phyloP scores from a whole-genome alignment of 2,888 invertebrate genomes.

The Platynereis dumerilii region DNA sequence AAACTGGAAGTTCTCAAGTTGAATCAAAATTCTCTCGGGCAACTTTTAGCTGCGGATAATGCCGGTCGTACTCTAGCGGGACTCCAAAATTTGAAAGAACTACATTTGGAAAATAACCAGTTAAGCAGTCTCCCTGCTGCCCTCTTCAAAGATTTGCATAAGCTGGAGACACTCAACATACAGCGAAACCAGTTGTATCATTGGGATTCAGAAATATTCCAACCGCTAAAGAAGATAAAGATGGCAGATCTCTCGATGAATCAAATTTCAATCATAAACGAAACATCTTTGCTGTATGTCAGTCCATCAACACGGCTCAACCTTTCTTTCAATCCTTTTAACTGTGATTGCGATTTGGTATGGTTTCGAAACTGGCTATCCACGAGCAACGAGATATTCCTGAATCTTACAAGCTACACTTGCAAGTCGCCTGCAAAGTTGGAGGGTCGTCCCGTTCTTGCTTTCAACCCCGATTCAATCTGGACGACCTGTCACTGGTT shows the following conservation, averaged over 20 bases:
- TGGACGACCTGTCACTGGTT: constrained; percentile 4
- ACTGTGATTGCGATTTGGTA: background rate
- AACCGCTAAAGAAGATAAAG: background rate
- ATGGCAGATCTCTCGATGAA: background rate
- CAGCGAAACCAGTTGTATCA: background rate
- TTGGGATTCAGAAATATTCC: background rate
- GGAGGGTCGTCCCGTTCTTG: background rate
- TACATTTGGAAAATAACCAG: background rate
- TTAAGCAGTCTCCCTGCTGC: background rate
- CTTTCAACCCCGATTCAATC: background rate
- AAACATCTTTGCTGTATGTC: background rate
- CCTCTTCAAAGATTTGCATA: background rate
- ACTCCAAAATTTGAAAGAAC: background rate
- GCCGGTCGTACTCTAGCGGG: background rate
- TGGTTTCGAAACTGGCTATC: background rate
- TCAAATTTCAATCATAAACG: background rate
- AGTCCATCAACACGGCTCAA: background rate
- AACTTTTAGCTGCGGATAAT: background rate
- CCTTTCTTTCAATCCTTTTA: background rate
- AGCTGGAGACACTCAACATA: background rate
- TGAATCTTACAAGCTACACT: background rate
- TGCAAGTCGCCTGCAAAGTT: background rate
- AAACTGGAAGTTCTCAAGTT: background rate
- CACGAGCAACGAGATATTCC: background rate
- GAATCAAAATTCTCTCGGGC: background rate